These are phyloP conservation scores for Haliclystus octoradiatus DNA, from an alignment of 30 jellyfish, hydroid and myxozoan species.

Conservation along the genomic window DNA sequence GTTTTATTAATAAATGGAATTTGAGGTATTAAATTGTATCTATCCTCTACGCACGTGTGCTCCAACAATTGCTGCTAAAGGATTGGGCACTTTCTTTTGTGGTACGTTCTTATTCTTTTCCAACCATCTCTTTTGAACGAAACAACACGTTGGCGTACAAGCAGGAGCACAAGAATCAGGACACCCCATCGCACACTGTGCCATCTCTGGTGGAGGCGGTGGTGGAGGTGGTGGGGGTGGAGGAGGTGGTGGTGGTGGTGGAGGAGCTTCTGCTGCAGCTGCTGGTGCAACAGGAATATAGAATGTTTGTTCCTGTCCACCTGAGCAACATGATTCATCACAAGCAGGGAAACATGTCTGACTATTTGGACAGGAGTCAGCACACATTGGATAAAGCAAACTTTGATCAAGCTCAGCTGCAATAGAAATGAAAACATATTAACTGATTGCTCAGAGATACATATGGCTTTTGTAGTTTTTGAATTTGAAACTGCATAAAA, in stretches of 20 bases:
- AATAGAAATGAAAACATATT: background rate
- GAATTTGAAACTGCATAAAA: background rate
- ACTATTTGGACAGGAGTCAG: slow-evolving; percentile 61
- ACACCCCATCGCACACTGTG: slow-evolving; percentile 82
- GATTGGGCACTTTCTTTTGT: no score
- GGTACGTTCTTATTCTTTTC: slow-evolving; percentile 52
- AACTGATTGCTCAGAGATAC: background rate
- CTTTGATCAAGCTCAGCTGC: slow-evolving; percentile 83
- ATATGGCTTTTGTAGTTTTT: background rate
- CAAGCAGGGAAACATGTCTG: slow-evolving; percentile 83
- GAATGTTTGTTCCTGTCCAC: slow-evolving; percentile 31
- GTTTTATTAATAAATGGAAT: no score
- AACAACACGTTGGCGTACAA: slow-evolving; percentile 89
- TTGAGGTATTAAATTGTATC: no score
- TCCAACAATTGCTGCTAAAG: no score
- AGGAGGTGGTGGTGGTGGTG: slow-evolving; percentile 59
- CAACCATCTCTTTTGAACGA: slow-evolving; percentile 83
- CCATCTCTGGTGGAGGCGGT: slow-evolving; percentile 66
- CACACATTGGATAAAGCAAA: slow-evolving; percentile 58
- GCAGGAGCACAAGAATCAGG: slow-evolving; percentile 94
- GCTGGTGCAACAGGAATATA: slow-evolving; percentile 55
- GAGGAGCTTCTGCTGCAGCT: slow-evolving; percentile 17
- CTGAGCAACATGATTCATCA: slow-evolving; percentile 80
- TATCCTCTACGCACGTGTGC: no score
- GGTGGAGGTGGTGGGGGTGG: slow-evolving; percentile 91